A percentile compares a stretch with the other conserved stretches of the same genome.
Evolutionary conservation across 2,797 vertebrate genomes (phyloP).

Genomic region (Aldrovandia affinis): DNA sequence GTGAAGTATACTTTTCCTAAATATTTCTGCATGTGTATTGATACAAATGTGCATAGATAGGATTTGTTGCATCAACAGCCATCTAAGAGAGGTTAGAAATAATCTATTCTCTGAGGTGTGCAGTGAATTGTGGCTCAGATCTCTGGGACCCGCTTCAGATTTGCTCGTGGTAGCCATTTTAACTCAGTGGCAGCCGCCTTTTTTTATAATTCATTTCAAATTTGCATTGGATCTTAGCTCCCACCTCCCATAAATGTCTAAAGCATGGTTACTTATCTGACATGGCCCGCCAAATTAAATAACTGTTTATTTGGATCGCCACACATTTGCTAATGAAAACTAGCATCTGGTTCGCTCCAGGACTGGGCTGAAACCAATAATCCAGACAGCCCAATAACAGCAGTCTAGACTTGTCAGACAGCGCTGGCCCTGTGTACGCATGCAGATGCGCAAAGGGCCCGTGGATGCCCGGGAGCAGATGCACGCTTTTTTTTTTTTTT

Average conservation of each 20-base stretch:
- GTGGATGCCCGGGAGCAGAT: not conserved
- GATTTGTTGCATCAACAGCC: not conserved
- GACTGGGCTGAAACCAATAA: not conserved
- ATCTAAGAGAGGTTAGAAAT: not conserved
- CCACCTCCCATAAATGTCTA: not conserved
- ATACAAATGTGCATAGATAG: not conserved
- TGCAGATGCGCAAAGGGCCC: not conserved
- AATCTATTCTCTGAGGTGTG: not conserved
- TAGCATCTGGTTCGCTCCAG: not conserved
- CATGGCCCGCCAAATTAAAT: not conserved
- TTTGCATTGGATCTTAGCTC: not conserved
- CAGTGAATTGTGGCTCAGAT: not conserved
- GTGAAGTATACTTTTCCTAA: not conserved
- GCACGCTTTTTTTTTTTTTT: not conserved
- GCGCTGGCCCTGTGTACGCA: too few relatives aligned
- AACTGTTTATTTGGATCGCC: not conserved
- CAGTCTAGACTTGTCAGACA: not conserved
- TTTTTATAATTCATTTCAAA: not conserved
- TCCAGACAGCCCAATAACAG: not conserved
- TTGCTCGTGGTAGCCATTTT: not conserved
- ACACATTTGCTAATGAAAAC: not conserved
- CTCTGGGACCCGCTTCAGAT: not conserved
- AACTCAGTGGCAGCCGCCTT: not conserved
- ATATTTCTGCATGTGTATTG: not conserved
- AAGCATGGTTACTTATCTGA: not conserved